A percentile compares a stretch with the other conserved stretches of the same genome.
Conservation (phyloP, 2,113 vertebrate species). For the Lophochroa leadbeateri region DNA sequence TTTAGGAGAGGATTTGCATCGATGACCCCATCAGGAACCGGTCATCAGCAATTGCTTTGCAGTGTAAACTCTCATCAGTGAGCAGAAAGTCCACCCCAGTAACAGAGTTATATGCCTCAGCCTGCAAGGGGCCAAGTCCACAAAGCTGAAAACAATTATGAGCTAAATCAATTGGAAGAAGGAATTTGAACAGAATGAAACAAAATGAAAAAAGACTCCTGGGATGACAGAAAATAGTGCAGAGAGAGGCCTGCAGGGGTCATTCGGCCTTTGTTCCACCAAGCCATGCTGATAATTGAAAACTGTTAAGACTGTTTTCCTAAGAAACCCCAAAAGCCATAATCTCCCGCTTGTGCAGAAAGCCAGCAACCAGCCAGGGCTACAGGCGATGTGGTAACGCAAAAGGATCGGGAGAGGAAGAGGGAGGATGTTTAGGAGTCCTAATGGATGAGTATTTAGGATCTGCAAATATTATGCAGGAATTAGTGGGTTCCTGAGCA, state of each 20-base stretch:
- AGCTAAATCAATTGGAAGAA: background rate
- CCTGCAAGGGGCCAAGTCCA: background rate
- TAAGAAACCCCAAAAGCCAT: background rate
- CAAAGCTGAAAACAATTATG: background rate
- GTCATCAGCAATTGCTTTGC: background rate
- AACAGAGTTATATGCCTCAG: background rate
- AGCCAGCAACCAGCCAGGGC: background rate
- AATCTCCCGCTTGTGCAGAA: background rate
- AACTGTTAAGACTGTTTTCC: background rate
- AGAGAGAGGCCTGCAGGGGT: background rate
- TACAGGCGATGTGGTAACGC: accelerated
- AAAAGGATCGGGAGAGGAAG: background rate
- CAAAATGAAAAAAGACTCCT: background rate
- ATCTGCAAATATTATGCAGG: background rate
- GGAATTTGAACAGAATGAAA: background rate
- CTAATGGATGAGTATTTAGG: background rate
- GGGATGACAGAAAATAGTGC: background rate
- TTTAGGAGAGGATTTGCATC: background rate
- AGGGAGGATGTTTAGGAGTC: background rate
- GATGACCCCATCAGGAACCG: background rate
- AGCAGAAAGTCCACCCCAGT: background rate
- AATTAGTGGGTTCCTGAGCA: accelerated
- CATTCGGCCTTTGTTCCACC: background rate
- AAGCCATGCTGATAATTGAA: background rate
- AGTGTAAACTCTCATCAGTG: background rate